Evolutionary conservation across 1,140 invertebrate species (phyloP).

Genomic region (Neodiprion lecontei): DNA sequence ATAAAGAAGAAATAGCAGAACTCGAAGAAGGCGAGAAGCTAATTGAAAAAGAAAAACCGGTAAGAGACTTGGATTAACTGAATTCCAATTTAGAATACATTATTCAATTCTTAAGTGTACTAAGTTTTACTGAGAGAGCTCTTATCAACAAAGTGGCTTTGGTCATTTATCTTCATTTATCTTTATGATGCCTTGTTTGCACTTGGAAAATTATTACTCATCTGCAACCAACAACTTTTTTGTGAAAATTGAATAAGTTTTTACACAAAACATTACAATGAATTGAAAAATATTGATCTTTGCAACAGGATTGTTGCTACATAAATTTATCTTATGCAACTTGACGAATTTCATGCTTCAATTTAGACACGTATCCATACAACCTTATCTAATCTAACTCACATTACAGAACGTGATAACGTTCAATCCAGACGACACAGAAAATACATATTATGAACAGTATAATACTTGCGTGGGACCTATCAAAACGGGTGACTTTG

Average conservation of each 20-base stretch:
- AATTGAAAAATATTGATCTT: too few species aligned
- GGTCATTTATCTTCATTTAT: too few species aligned
- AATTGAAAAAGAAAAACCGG: constrained; percentile 81
- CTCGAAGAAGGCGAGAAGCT: constrained; percentile 81
- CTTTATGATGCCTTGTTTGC: too few species aligned
- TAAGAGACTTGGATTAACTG: constrained; percentile 45
- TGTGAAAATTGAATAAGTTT: too few species aligned
- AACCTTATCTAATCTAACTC: constrained; percentile 30
- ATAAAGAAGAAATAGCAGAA: constrained; percentile 89
- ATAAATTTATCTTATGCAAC: background rate
- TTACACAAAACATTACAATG: too few species aligned
- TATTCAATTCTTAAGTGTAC: background rate
- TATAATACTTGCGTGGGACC: constrained; percentile 85
- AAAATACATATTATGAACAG: constrained; percentile 90
- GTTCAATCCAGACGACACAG: constrained; percentile 73
- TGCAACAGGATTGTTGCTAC: too few species aligned
- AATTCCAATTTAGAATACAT: background rate
- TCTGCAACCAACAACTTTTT: too few species aligned
- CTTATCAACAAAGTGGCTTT: too few species aligned
- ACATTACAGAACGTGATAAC: constrained; percentile 73
- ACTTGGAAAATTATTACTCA: too few species aligned
- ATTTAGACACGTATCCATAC: constrained; percentile 15
- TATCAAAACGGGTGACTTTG: constrained; percentile 91
- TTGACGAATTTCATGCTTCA: constrained; percentile 13
- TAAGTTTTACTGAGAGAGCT: too few species aligned